phyloP scores from a whole-genome alignment of 2,113 vertebrate genomes.

The Promerops cafer region DNA sequence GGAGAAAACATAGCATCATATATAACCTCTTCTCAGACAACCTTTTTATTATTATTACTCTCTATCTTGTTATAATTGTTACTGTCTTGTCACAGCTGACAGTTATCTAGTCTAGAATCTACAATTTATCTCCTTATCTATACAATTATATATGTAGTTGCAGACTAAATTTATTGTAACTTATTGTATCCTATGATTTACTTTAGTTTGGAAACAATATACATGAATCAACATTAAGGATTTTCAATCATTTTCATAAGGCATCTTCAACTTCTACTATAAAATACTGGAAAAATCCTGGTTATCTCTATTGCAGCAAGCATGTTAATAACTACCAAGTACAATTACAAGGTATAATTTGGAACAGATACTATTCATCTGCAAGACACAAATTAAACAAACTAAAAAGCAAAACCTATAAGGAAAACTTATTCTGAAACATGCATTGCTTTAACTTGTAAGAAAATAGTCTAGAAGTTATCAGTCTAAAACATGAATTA shows the following conservation, averaged over 20 bases:
- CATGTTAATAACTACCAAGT: not conserved
- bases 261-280: not conserved
- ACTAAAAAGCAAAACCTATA: not conserved
- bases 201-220: not conserved
- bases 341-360: not conserved
- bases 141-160: not conserved
- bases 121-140: not conserved
- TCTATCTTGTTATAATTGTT: not conserved
- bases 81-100: not conserved
- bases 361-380: not conserved
- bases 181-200: not conserved
- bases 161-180: not conserved
- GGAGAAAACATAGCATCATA: not conserved
- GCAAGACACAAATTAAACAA: not conserved
- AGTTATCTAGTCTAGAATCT: not conserved
- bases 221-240: not conserved
- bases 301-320: not conserved
- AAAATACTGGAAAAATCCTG: not conserved
- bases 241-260: not conserved
- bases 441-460: not conserved
- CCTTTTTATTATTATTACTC: not conserved
- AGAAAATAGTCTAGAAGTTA: not conserved
- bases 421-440: not conserved
- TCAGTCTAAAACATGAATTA: not conserved
- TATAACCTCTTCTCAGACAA: not conserved